These are phyloP conservation scores for Aspidiotus destructor DNA, from an alignment of 2,888 invertebrate species.

Conservation along the genomic window DNA sequence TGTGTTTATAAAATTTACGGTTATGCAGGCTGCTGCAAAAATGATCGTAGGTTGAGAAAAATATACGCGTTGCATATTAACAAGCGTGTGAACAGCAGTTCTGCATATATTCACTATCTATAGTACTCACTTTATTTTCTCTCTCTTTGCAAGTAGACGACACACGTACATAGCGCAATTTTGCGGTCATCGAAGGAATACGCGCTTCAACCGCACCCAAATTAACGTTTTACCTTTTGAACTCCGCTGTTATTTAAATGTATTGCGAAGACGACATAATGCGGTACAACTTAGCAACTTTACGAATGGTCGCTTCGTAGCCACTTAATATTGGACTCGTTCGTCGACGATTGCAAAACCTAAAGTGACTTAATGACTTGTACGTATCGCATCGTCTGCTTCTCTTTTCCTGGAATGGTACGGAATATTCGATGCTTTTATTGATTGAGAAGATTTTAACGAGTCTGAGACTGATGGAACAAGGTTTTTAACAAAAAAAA, in stretches of 20 bases:
- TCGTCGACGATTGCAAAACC: too few relatives aligned
- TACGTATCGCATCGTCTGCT: too few relatives aligned
- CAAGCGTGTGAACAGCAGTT: slow-evolving; percentile 8
- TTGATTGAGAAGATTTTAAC: too few relatives aligned
- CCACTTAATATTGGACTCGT: too few relatives aligned
- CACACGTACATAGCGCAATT: not conserved
- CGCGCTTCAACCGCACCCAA: slow-evolving; percentile 1
- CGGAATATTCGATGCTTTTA: too few relatives aligned
- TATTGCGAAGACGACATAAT: too few relatives aligned
- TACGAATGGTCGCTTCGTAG: too few relatives aligned
- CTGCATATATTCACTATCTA: not conserved
- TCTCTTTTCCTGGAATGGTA: too few relatives aligned
- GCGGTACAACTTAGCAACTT: too few relatives aligned
- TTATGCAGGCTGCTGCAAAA: slow-evolving; percentile 18
- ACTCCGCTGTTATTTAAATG: not conserved
- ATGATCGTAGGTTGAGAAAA: slow-evolving; percentile 26
- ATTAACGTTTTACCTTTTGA: slow-evolving; percentile 4
- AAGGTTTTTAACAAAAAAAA: too few relatives aligned
- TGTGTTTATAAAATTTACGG: slow-evolving; percentile 21
- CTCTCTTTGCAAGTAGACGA: not conserved
- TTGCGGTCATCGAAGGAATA: slow-evolving; percentile 1
- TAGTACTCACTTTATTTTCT: not conserved
- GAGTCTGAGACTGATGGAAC: too few relatives aligned
- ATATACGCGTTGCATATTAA: slow-evolving; percentile 28
- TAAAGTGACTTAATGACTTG: too few relatives aligned